Base-by-base conservation (phyloP, 2,888 invertebrate genomes). In the Sthenelais limicola region DNA sequence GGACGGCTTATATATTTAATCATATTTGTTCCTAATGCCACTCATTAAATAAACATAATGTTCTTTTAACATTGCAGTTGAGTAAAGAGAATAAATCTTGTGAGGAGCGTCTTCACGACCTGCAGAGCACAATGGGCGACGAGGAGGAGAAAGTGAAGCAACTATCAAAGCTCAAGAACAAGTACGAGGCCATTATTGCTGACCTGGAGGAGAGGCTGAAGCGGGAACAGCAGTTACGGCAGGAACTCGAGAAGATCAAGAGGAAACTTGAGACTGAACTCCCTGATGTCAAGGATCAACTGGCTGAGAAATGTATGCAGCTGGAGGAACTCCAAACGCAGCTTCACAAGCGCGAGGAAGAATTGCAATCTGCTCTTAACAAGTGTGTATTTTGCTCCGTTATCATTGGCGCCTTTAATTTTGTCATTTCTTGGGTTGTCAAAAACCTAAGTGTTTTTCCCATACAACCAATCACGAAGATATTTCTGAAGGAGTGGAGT, bases 131-230 rank as follows among this genome's bases (percentile, higher is more conserved):
- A 0, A 90, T 99, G 58, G 96, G 96, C 0, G 98, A 98, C 83
- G 98, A 99, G 86, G 99, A 99, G 85, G 99, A 99, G 87, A 98
- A 98, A 85, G 94, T 83, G 49, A 90, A 90, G 79, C 88, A 89
- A 72, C 82, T 88, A 43, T 83, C 82, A 71, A 98, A 99, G 88
- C 90, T 97, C 76, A 98, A 98, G 88, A 92, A 94, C 28, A 99
- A 98, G 86, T 97, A 98, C 85, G 98, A 98, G 90, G 92, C 95
- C 0, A 94, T 95, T 24, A 96, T 98, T 76, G 94, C 94, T 0
- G 98, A 99, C 86, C 89, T 98, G 0, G 98, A 99, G 84, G 98
- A 98, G 88, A 92, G 89, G 81, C 89, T 98, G 51, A 91, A 96
- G 68, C 97, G 97, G 90, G 97, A 99, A 88, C 96, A 97, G 85